Percentiles rank a stretch among this genome's conserved stretches.
These are phyloP conservation scores for Cataglyphis livida DNA, from an alignment of 2,888 invertebrate species.

Conservation along the genomic window DNA sequence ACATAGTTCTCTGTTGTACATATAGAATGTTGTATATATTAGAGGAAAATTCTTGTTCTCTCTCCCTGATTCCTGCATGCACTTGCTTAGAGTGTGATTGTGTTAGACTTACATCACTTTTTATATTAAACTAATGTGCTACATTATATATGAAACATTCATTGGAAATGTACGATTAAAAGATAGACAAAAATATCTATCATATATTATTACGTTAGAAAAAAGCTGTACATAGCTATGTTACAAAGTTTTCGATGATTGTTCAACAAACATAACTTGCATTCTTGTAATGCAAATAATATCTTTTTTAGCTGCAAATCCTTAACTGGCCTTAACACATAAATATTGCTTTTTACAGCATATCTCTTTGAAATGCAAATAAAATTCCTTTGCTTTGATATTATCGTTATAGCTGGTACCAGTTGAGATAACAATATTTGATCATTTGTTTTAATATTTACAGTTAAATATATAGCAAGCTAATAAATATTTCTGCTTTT, in stretches of 20 bases:
- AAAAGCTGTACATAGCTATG: conserved; percentile 55
- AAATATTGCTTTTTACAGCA: conserved; percentile 55
- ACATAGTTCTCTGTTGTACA: not conserved
- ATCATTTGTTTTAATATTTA: conserved; percentile 34
- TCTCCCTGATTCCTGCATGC: conserved; percentile 79
- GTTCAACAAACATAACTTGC: not conserved
- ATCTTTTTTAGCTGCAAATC: conserved; percentile 32
- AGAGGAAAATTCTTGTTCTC: conserved; percentile 59
- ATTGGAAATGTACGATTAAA: conserved; percentile 39
- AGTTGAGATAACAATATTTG: conserved; percentile 22
- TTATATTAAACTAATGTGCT: conserved; percentile 73
- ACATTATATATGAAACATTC: conserved; percentile 54
- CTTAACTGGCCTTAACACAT: conserved; percentile 51
- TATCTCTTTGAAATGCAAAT: conserved; percentile 50
- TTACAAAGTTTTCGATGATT: conserved; percentile 28
- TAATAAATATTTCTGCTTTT: conserved; percentile 21
- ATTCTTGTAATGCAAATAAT: not conserved
- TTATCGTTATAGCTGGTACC: not conserved
- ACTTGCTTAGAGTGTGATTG: conserved; percentile 85
- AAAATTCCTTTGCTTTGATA: conserved; percentile 32
- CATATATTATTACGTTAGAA: not conserved
- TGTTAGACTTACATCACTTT: conserved; percentile 82
- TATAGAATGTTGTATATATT: conserved; percentile 21
- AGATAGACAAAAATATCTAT: conserved; percentile 66
- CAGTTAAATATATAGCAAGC: conserved; percentile 26